These are phyloP conservation scores for Gallinago media DNA, from an alignment of 2,113 vertebrate genomes.

Conservation along the genomic window DNA sequence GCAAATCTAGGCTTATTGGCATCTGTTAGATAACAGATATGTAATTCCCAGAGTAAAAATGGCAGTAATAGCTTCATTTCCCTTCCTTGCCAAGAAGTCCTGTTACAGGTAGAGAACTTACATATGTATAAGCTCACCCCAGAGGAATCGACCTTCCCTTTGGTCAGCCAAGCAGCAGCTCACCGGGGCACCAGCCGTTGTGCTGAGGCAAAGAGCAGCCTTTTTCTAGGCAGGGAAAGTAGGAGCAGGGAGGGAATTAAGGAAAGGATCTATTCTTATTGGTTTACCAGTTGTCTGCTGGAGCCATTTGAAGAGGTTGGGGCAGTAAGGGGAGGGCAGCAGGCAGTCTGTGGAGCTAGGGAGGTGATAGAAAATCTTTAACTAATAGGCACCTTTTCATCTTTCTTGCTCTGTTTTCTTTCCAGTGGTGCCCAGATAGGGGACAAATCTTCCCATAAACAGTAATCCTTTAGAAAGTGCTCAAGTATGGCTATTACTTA, in stretches of 20 bases:
- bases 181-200: fast-evolving
- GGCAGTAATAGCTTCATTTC: not conserved
- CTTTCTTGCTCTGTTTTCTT: slow-evolving; percentile 9
- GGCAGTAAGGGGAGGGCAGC: not conserved
- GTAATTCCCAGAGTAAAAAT: not conserved
- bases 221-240: not conserved
- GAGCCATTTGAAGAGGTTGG: not conserved
- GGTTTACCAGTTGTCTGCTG: not conserved
- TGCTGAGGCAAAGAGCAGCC: not conserved
- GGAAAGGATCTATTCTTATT: not conserved
- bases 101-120: not conserved
- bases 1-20: not conserved
- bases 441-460: slow-evolving; percentile 38
- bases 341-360: not conserved
- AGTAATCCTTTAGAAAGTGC: slow-evolving; percentile 44
- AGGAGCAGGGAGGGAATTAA: not conserved
- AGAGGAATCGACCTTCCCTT: not conserved
- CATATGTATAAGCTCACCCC: not conserved
- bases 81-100: not conserved
- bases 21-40: not conserved
- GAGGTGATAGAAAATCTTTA: not conserved
- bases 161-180: not conserved
- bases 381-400: slow-evolving; percentile 35
- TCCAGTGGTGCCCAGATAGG: not conserved
- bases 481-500: slow-evolving; percentile 45